Evolutionary conservation across 2,888 invertebrate genomes (phyloP).

Genomic region (Microctonus hyperodae): DNA sequence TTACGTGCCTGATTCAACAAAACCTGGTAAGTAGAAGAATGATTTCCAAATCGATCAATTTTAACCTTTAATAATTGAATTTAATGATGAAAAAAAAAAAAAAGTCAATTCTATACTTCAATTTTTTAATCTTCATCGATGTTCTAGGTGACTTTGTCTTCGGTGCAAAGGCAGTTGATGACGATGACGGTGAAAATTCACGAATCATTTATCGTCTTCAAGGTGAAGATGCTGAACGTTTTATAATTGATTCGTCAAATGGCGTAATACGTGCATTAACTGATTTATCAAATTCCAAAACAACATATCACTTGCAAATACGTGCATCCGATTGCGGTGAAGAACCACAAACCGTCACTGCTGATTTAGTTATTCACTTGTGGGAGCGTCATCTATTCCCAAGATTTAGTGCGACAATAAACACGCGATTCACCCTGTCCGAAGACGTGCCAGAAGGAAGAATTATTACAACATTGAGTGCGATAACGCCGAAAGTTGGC

Average conservation of each 20-base stretch:
- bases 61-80: background rate
- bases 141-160: conserved; percentile 78
- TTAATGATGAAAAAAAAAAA: background rate
- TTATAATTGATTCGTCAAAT: conserved; percentile 79
- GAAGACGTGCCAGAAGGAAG: conserved; percentile 83
- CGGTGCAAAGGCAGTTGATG: conserved; percentile 86
- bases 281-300: conserved; percentile 70
- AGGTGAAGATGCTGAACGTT: conserved; percentile 80
- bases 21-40: conserved; percentile 66
- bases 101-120: conserved; percentile 17
- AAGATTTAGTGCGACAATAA: conserved; percentile 74
- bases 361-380: conserved; percentile 79
- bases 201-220: conserved; percentile 80
- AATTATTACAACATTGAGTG: conserved; percentile 78
- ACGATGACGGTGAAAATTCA: conserved; percentile 83
- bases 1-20: conserved; percentile 82
- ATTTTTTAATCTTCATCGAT: background rate
- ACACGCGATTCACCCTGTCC: conserved; percentile 77
- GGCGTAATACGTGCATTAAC: conserved; percentile 86
- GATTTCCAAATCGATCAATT: background rate
- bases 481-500: conserved; percentile 82
- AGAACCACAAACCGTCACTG: conserved; percentile 73
- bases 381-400: conserved; percentile 83
- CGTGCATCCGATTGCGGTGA: conserved; percentile 83
- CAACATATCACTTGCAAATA: conserved; percentile 76